phyloP scores from a whole-genome alignment of 2,888 invertebrate species.

The Hyppa rectilinea region DNA sequence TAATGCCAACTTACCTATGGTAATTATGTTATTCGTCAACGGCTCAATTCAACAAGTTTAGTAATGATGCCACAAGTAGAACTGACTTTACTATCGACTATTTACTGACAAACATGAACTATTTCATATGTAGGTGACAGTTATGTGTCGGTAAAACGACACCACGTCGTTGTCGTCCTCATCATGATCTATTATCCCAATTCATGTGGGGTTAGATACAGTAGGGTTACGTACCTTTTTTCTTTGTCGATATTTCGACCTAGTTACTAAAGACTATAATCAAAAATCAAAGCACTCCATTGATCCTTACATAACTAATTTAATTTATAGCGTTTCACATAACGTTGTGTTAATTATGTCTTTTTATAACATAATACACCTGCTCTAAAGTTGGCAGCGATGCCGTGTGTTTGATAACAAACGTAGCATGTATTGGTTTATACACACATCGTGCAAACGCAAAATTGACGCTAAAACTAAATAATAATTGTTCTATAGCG shows the following conservation, averaged over 20 bases:
- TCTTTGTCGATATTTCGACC: neutral
- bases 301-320: neutral
- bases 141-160: neutral
- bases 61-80: constrained; percentile 13
- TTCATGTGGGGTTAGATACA: neutral
- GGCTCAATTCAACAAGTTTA: neutral
- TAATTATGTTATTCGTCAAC: neutral
- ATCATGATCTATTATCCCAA: neutral
- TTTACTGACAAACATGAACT: neutral
- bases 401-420: constrained; percentile 30
- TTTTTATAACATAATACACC: constrained; percentile 12
- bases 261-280: neutral
- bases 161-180: neutral
- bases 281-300: neutral
- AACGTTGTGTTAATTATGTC: neutral
- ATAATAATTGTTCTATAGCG: neutral
- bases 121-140: constrained; percentile 1
- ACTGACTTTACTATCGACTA: neutral
- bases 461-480: constrained; percentile 5
- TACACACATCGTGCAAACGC: neutral
- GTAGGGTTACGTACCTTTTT: neutral
- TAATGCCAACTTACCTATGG: neutral
- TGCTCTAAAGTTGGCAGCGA: constrained; percentile 19
- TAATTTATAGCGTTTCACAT: neutral
- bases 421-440: constrained; percentile 12